Base-by-base conservation (phyloP, 1,140 invertebrate genomes). In the Mactra quadrangularis region DNA sequence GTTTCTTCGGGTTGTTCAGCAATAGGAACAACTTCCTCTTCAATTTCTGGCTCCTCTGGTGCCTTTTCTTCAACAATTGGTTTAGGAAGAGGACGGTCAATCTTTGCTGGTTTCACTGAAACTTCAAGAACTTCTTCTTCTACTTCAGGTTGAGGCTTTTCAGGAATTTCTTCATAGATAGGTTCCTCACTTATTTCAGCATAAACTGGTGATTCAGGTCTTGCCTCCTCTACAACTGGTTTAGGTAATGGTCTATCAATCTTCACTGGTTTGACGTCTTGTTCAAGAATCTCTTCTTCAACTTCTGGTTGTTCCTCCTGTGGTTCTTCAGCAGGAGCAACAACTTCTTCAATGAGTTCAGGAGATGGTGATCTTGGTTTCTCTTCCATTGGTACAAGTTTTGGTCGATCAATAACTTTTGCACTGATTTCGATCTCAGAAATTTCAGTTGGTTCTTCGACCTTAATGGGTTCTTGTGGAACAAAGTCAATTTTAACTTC, bases 261-360 rank as follows among this genome's bases (percentile, higher is more conserved):
- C 45, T 82, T 81, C 60, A 83, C 84, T 52, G 86, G 75, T 64
- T 76, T 78, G 25, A 90, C 72, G 22, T 74, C 52, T 74, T 86
- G 83, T 85, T 91, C 89, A 50, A 84, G 78, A 45, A 87, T 60
- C 81, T 91, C 89, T 76, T 92, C 89, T n/a, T 86, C 74, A 72
- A 86, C 85, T 45, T 89, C 87, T 53, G 88, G 88, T 64, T 71
- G 62, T 38, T 66, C 68, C 66, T 85, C 81, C 45, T 72, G 62
- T 15, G 38, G 38, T 41, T 41, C 38, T 53, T 83, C 60, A 15
- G 25, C 47, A 60, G 55, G 45, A 31, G 75, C 29, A n/a, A 60
- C 50, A 41, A 59, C 52, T 45, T 62, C 53, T 19, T 75, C 81
- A 41, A 57, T 52, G 22, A 83, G 15, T 57, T 83, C 70, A 22